phyloP scores from a whole-genome alignment of 2,888 invertebrate genomes.

The Lypha dubia region DNA sequence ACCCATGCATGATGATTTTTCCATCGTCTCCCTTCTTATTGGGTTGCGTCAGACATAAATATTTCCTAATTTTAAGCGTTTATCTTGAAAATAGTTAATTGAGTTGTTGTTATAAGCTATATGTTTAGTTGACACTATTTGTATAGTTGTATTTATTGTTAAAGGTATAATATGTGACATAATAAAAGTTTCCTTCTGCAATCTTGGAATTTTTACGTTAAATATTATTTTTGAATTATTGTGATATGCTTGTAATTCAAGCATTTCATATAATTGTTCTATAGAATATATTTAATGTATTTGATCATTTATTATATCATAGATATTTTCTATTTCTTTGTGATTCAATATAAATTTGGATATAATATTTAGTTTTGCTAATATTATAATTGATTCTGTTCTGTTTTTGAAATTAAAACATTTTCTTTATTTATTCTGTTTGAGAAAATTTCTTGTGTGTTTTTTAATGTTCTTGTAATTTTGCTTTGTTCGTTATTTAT shows the following conservation, averaged over 20 bases:
- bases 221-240: constrained; percentile 59
- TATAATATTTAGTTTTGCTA: constrained; percentile 67
- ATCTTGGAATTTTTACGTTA: constrained; percentile 60
- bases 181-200: constrained; percentile 33
- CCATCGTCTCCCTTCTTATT: neutral
- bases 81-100: constrained; percentile 40
- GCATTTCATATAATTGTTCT: constrained; percentile 67
- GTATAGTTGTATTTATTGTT: constrained; percentile 44
- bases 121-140: constrained; percentile 21
- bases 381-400: constrained; percentile 52
- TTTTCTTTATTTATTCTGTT: constrained; percentile 41
- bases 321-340: constrained; percentile 21
- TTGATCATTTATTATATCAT: constrained; percentile 45
- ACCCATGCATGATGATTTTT: neutral
- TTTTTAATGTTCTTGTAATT: constrained; percentile 39
- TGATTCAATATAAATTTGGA: constrained; percentile 66
- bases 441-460: constrained; percentile 8
- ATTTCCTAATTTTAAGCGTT: constrained; percentile 42
- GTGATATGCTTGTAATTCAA: constrained; percentile 46
- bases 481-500: constrained; percentile 41
- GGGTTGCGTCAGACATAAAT: constrained; percentile 29
- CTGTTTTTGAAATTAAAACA: constrained; percentile 23
- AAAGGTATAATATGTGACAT: constrained; percentile 41
- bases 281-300: constrained; percentile 50
- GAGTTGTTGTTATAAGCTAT: constrained; percentile 42